These are phyloP conservation scores for Lasaia peninsularis DNA, from an alignment of 1,140 invertebrate genomes.

Conservation along the genomic window DNA sequence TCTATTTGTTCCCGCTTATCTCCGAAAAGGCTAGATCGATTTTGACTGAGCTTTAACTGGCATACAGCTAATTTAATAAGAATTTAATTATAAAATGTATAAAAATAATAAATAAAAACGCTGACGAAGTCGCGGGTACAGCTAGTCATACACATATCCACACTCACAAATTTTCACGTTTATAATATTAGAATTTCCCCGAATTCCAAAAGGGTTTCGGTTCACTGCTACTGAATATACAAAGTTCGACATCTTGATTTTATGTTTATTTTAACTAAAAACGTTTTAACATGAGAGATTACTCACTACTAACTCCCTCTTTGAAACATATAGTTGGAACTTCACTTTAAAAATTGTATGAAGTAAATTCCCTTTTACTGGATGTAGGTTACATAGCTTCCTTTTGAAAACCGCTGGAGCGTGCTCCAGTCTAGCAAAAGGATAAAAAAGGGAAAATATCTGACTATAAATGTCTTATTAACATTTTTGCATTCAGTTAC, in stretches of 20 bases:
- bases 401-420: conserved; percentile 10
- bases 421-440: neutral
- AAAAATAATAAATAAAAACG: too few relatives aligned
- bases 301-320: conserved; percentile 9
- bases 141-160: too few relatives aligned
- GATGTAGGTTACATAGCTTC: conserved; percentile 10
- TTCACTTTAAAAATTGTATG: conserved; percentile 11
- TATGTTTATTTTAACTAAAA: conserved; percentile 8
- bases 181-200: too few relatives aligned
- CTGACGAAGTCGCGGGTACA: too few relatives aligned
- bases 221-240: neutral
- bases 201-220: too few relatives aligned
- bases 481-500: too few relatives aligned
- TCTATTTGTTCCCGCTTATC: too few relatives aligned
- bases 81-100: too few relatives aligned
- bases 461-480: neutral
- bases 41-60: too few relatives aligned
- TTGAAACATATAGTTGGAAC: conserved; percentile 9
- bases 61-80: too few relatives aligned
- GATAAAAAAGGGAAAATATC: neutral
- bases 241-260: neutral
- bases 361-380: conserved; percentile 8
- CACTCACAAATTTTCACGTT: too few relatives aligned
- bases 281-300: conserved; percentile 3
- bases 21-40: too few relatives aligned